Evolutionary conservation across 2,797 vertebrate species (phyloP), one percentile per base, ranked within the genome.

Genomic region (Sebastes diaconus): DNA sequence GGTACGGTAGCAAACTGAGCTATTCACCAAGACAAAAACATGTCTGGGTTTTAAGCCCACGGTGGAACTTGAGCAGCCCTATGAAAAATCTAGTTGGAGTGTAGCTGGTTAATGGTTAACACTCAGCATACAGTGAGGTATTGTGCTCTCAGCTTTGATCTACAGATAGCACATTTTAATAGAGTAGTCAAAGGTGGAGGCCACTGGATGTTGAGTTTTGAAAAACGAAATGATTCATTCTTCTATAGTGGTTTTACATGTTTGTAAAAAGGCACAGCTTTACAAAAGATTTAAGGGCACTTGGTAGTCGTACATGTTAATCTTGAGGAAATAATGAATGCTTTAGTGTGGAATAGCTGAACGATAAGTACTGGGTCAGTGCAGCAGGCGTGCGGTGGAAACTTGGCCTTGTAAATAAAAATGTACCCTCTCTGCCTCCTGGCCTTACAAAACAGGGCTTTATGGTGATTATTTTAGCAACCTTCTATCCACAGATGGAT

Each of bases 1-100:
- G 74, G 68, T 7, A 6, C 10, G 6, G 10, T 42, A 57, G 69
- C 34, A 64, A 59, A 58, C 70, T 10, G 32, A 79, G 36, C 34
- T 20, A 22, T 68, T 83, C 63, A 34, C 39, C 3, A 24, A 79
- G 72, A 85, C 83, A 68, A 84, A 86, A 84, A 84, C 85, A 86
- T 2, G 81, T 79, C 84, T 86, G 74, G 54, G n/a, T 68, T 77
- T 77, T 42, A 54, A 83, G 24, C 30, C 16, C 2, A 46, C 6
- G 6, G 5, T 11, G 50, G 39, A 61, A 58, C 59, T 32, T 3
- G 25, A 50, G 27, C 12, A 29, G 7, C 1, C 3, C n/a, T 3
- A 0, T 25, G n/a, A 57, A 13, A 70, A 55, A 46, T 11, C 5
- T 24, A 8, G 25, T 12, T 25, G 18, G 18, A 60, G 39, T 3